A percentile compares a stretch with the other conserved stretches of the same genome.
Conservation (phyloP, 2,113 vertebrate genomes). For the Etheostoma spectabile region DNA sequence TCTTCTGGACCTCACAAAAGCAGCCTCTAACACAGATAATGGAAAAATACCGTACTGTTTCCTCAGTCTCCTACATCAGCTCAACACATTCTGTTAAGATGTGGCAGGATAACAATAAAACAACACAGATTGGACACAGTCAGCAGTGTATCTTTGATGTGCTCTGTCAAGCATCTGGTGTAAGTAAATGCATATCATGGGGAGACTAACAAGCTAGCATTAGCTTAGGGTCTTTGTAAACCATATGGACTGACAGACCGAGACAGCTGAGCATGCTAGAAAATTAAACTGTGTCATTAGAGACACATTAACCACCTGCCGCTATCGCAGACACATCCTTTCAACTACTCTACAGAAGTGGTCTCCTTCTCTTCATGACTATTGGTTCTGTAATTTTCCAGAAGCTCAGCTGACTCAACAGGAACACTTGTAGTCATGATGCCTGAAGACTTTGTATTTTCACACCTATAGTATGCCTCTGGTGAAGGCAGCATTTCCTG, state of each 20-base stretch:
- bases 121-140: conserved; percentile 32
- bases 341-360: conserved; percentile 17
- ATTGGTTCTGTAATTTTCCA: conserved; percentile 28
- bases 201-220: conserved; percentile 29
- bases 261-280: conserved; percentile 55
- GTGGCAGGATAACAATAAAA: conserved; percentile 45
- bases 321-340: conserved; percentile 23
- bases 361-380: conserved; percentile 10
- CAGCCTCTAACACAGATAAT: neutral
- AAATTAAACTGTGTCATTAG: conserved; percentile 39
- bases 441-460: conserved; percentile 23
- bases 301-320: conserved; percentile 68
- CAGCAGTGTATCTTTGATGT: conserved; percentile 55
- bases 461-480: conserved; percentile 11
- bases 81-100: conserved; percentile 42
- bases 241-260: conserved; percentile 34
- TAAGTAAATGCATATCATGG: conserved; percentile 35
- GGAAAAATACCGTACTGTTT: neutral
- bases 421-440: conserved; percentile 12
- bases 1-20: conserved; percentile 9
- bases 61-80: conserved; percentile 26
- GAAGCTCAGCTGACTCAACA: conserved; percentile 37
- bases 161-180: conserved; percentile 56
- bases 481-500: conserved; percentile 23
- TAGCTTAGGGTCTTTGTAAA: conserved; percentile 30